Percentiles rank a stretch among this genome's conserved stretches.
Conservation (phyloP, 2,888 invertebrate species). For the Hirtodrosophila histrioides region DNA sequence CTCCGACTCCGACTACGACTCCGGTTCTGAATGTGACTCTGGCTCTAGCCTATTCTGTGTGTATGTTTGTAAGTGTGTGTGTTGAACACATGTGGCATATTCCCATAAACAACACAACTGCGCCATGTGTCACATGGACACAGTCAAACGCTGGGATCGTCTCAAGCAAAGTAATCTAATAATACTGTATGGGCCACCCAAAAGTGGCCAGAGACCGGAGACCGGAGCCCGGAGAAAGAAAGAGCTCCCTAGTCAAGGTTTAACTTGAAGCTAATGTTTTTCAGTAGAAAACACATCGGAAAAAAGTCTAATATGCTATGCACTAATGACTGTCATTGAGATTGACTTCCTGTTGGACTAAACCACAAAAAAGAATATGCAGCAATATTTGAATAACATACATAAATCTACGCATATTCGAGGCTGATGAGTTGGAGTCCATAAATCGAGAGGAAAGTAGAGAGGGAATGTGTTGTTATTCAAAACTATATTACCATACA, state of each 20-base stretch:
- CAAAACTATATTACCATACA: too few relatives aligned
- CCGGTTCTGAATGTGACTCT: neutral
- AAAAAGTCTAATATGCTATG: constrained; percentile 33
- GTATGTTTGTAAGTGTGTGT: constrained; percentile 19
- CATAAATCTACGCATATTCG: too few relatives aligned
- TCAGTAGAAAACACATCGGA: neutral
- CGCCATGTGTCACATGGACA: constrained; percentile 50
- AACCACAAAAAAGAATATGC: too few relatives aligned
- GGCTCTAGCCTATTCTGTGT: constrained; percentile 22
- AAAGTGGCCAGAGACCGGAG: constrained; percentile 14
- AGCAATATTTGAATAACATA: too few relatives aligned
- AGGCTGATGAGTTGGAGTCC: too few relatives aligned
- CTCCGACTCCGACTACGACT: neutral
- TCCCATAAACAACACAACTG: constrained; percentile 59
- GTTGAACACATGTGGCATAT: constrained; percentile 65
- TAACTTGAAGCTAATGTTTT: constrained; percentile 23
- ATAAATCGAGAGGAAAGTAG: too few relatives aligned
- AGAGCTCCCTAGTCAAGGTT: neutral
- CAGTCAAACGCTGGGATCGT: neutral
- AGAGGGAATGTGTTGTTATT: too few relatives aligned
- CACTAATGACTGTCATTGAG: constrained; percentile 56
- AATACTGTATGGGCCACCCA: constrained; percentile 45
- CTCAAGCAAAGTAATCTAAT: constrained; percentile 57
- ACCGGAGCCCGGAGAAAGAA: neutral
- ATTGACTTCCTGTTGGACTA: constrained; percentile 49